Conservation (phyloP, 2,797 vertebrate species). For the Cuculus canorus region DNA sequence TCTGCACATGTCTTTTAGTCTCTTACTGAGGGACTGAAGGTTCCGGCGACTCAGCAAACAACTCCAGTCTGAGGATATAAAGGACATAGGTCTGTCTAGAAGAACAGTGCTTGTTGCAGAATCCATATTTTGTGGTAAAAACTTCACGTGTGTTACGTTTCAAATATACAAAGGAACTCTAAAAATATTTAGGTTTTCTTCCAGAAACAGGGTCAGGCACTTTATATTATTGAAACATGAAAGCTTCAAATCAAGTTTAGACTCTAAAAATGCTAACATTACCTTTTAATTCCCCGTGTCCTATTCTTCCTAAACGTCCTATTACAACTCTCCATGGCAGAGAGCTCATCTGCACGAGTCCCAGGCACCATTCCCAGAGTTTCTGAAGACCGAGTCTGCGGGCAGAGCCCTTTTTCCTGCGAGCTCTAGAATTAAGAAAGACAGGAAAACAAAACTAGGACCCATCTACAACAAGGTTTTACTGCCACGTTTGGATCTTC, state of each 20-base stretch:
- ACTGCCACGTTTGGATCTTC: not conserved
- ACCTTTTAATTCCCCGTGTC: slow-evolving; percentile 98
- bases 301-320: slow-evolving; percentile 95
- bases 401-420: slow-evolving; percentile 97
- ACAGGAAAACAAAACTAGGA: not conserved
- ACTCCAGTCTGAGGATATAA: slow-evolving; percentile 89
- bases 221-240: not conserved
- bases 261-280: not conserved
- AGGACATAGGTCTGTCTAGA: not conserved
- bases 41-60: slow-evolving; percentile 95
- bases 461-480: not conserved
- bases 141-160: rapidly evolving
- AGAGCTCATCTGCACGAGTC: slow-evolving; percentile 97
- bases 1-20: slow-evolving; percentile 96
- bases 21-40: slow-evolving; percentile 94
- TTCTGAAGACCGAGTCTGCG: slow-evolving; percentile 95
- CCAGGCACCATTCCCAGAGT: slow-evolving; percentile 98
- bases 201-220: not conserved
- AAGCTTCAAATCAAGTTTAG: not conserved
- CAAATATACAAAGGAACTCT: not conserved
- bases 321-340: slow-evolving; percentile 98
- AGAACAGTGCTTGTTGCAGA: not conserved
- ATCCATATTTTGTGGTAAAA: not conserved
- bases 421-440: slow-evolving; percentile 80
- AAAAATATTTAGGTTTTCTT: not conserved